phyloP scores from a whole-genome alignment of 2,888 invertebrate species.

The Rhingia campestris region DNA sequence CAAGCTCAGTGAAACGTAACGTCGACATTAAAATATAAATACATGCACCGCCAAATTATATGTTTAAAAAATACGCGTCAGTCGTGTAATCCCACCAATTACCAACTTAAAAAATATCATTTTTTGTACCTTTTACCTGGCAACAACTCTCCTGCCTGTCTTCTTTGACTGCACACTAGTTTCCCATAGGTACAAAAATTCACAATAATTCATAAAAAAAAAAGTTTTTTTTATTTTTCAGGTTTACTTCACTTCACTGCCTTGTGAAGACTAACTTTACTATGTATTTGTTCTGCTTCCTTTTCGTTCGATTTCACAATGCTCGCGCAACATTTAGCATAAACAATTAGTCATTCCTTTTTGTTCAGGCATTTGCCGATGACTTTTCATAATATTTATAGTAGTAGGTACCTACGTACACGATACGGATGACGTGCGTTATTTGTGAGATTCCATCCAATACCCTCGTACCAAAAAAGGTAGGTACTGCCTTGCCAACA shows the following conservation, averaged over 20 bases:
- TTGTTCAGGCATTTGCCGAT: conserved; percentile 58
- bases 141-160: not conserved
- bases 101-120: not conserved
- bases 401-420: conserved; percentile 36
- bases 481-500: not conserved
- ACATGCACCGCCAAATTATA: too few species aligned
- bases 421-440: conserved; percentile 58
- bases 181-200: not conserved
- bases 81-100: not conserved
- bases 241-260: conserved; percentile 9
- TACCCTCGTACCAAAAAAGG: not conserved
- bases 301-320: conserved; percentile 61
- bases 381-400: conserved; percentile 47
- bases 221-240: not conserved
- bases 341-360: conserved; percentile 70
- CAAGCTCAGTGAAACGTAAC: too few species aligned
- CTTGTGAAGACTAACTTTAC: conserved; percentile 15
- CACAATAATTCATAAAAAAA: not conserved
- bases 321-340: conserved; percentile 67
- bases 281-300: conserved; percentile 13
- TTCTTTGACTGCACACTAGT: not conserved
- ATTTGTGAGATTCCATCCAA: conserved; percentile 33
- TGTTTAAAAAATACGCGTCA: not conserved
- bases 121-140: conserved; percentile 1
- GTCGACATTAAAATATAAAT: too few species aligned